Conservation (phyloP, 1,140 invertebrate genomes). For the Platyscapa corneri region DNA sequence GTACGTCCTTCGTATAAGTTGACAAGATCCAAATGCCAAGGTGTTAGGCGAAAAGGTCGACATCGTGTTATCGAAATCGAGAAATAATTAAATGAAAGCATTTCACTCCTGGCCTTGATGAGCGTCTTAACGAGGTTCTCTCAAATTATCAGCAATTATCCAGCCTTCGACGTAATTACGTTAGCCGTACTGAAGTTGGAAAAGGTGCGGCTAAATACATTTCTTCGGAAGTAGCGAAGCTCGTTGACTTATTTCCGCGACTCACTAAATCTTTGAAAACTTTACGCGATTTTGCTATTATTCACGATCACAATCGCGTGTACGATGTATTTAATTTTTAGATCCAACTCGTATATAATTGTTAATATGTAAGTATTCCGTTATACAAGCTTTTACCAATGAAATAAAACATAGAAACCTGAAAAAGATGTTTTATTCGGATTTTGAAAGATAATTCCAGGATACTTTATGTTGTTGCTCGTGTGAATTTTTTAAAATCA, state of each 20-base stretch:
- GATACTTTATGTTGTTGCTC: too few species aligned
- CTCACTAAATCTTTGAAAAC: slow-evolving; percentile 27
- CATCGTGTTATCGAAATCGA: slow-evolving; percentile 72
- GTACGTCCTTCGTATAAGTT: not conserved
- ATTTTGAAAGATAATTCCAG: too few species aligned
- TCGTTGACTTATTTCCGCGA: slow-evolving; percentile 50
- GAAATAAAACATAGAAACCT: too few species aligned
- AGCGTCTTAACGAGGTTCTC: slow-evolving; percentile 74
- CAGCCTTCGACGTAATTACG: slow-evolving; percentile 72
- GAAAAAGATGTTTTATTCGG: too few species aligned
- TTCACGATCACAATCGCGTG: too few species aligned
- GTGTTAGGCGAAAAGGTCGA: slow-evolving; percentile 54
- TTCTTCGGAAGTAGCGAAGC: slow-evolving; percentile 56
- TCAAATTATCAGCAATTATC: slow-evolving; percentile 75
- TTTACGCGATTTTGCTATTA: not conserved
- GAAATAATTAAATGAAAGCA: slow-evolving; percentile 73
- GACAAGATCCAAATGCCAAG: slow-evolving; percentile 28
- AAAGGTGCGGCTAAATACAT: slow-evolving; percentile 72
- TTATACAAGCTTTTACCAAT: too few species aligned
- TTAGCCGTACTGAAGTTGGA: slow-evolving; percentile 69
- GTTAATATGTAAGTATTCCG: too few species aligned
- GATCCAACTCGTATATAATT: too few species aligned
- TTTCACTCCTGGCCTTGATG: slow-evolving; percentile 70
- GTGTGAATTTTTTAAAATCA: too few species aligned
- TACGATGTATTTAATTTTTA: too few species aligned